A percentile compares a stretch with the other conserved stretches of the same genome.
Conservation (phyloP, 1,140 invertebrate species). For the Drosophila malerkotliana region DNA sequence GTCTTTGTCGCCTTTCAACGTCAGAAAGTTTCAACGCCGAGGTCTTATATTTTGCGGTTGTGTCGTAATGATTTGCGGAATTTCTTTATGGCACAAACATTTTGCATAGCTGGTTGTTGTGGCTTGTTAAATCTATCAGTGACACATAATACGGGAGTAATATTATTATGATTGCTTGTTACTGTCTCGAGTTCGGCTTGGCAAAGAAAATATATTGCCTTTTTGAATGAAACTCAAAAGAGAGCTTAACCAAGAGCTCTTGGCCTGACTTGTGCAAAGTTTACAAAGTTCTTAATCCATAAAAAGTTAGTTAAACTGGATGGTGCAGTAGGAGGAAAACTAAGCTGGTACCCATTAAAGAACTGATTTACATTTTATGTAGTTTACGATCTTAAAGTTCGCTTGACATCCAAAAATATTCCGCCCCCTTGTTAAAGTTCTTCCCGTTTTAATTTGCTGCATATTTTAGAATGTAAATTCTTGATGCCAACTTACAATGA, state of each 20-base stretch:
- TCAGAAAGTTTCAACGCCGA: slow-evolving; percentile 51
- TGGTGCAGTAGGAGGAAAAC: neutral
- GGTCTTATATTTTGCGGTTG: slow-evolving; percentile 62
- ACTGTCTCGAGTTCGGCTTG: neutral
- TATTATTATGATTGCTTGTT: slow-evolving; percentile 36
- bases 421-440: slow-evolving; percentile 44
- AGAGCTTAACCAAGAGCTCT: neutral
- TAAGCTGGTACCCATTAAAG: neutral
- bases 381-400: neutral
- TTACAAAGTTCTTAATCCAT: neutral
- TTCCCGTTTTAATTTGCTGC: slow-evolving; percentile 72
- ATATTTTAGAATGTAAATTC: slow-evolving; percentile 76
- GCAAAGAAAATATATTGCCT: slow-evolving; percentile 5
- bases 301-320: slow-evolving; percentile 4
- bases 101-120: slow-evolving; percentile 25
- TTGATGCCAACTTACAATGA: slow-evolving; percentile 41
- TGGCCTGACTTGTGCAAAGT: neutral
- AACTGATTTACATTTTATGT: neutral
- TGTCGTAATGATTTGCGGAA: slow-evolving; percentile 73
- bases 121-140: slow-evolving; percentile 33
- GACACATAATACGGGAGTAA: slow-evolving; percentile 23
- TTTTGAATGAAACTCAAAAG: slow-evolving; percentile 1
- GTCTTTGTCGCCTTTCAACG: slow-evolving; percentile 10
- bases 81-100: slow-evolving; percentile 62
- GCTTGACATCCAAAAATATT: slow-evolving; percentile 26